Conservation (phyloP, 2,888 invertebrate species). For the Drosophila paranaensis region DNA sequence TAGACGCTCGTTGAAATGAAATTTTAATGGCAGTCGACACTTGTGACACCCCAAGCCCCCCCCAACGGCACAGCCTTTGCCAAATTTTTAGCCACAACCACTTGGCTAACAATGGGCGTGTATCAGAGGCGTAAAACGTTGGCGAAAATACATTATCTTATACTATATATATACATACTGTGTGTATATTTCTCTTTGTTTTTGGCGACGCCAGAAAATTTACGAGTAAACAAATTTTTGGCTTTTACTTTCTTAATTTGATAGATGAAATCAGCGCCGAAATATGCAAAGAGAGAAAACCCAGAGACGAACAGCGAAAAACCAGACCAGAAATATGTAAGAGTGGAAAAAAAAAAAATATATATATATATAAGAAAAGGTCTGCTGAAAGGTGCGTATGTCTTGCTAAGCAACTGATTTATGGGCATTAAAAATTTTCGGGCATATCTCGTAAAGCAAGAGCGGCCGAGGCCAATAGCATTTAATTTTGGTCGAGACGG, state of each 20-base stretch:
- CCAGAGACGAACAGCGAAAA: slow-evolving; percentile 1
- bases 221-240: slow-evolving; percentile 54
- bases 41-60: slow-evolving; percentile 27
- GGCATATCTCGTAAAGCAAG: slow-evolving; percentile 65
- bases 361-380: slow-evolving; percentile 41
- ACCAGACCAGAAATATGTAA: slow-evolving; percentile 5
- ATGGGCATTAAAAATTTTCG: slow-evolving; percentile 64
- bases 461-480: slow-evolving; percentile 70
- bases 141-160: slow-evolving; percentile 12
- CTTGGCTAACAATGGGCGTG: slow-evolving; percentile 26
- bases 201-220: slow-evolving; percentile 60
- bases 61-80: slow-evolving; percentile 6
- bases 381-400: slow-evolving; percentile 58
- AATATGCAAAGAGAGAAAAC: slow-evolving; percentile 48
- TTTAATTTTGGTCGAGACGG: slow-evolving; percentile 64
- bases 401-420: slow-evolving; percentile 61
- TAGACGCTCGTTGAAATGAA: slow-evolving; percentile 55
- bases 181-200: background rate
- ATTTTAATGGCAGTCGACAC: slow-evolving; percentile 70
- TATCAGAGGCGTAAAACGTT: slow-evolving; percentile 13
- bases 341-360: background rate
- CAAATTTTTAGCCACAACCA: slow-evolving; percentile 29
- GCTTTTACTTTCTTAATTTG: slow-evolving; percentile 76
- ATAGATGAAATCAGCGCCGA: slow-evolving; percentile 76
- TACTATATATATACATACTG: background rate